These are phyloP conservation scores for Mus pahari DNA, from an alignment of 2,113 vertebrate genomes.

Conservation along the genomic window DNA sequence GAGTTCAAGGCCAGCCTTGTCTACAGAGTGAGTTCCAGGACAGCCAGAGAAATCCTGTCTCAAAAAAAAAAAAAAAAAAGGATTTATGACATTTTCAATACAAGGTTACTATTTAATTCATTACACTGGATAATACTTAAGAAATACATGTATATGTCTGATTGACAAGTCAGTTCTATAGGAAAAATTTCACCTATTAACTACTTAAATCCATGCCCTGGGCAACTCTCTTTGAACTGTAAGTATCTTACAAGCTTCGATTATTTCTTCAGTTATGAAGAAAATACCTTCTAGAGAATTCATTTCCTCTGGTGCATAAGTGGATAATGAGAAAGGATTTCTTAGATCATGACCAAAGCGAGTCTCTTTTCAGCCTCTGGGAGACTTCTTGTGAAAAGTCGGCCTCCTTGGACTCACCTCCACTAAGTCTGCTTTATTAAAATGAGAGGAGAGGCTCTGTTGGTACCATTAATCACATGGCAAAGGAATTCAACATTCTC, in stretches of 20 bases:
- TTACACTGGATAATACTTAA: neutral
- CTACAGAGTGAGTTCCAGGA: no score
- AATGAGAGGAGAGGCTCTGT: neutral
- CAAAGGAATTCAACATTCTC: neutral
- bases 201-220: neutral
- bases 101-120: slow-evolving; percentile 28
- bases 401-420: neutral
- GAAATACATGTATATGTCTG: neutral
- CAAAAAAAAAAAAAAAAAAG: neutral
- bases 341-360: neutral
- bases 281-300: neutral
- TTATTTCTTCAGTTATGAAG: slow-evolving; percentile 42
- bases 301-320: neutral
- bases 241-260: neutral
- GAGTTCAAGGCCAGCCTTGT: no score
- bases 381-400: neutral
- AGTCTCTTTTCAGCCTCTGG: neutral
- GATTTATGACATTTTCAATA: slow-evolving; percentile 11
- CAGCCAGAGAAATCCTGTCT: no score
- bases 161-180: slow-evolving; percentile 35
- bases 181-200: slow-evolving; percentile 11
- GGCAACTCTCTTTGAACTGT: slow-evolving; percentile 44
- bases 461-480: neutral
- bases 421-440: neutral
- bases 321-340: neutral